phyloP scores from a whole-genome alignment of 2,113 vertebrate species.

The Isurus oxyrinchus region DNA sequence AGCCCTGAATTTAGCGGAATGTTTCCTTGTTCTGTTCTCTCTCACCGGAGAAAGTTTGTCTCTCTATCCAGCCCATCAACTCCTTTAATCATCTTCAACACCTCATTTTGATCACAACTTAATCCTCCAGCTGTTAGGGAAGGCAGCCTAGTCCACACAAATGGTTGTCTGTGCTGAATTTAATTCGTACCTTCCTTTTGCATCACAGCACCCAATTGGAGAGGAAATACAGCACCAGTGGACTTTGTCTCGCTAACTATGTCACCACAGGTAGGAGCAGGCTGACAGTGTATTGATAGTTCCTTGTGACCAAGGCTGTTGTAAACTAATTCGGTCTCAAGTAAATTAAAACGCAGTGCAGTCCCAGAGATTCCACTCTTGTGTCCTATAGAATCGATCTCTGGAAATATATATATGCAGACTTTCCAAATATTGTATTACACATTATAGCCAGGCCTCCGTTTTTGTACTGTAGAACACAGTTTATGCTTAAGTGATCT shows the following conservation, averaged over 20 bases:
- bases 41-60: background rate
- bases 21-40: background rate
- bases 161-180: background rate
- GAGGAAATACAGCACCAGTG: background rate
- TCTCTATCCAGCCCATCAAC: background rate
- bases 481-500: slow-evolving; percentile 3
- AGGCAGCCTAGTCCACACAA: background rate
- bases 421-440: background rate
- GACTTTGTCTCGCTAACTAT: background rate
- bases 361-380: background rate
- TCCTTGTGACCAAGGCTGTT: background rate
- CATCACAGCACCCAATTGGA: background rate
- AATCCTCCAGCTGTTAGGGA: background rate
- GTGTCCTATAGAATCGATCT: too few species aligned
- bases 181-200: background rate
- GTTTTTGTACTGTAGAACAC: background rate
- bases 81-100: background rate
- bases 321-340: background rate
- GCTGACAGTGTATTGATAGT: background rate
- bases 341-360: background rate
- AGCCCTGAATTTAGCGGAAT: background rate
- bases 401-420: background rate
- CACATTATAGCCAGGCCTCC: background rate
- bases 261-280: background rate
- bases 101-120: background rate